Percentiles rank a stretch among this genome's conserved stretches.
These are phyloP conservation scores for Heliconius congener DNA, from an alignment of 1,140 invertebrate species.

Conservation along the genomic window DNA sequence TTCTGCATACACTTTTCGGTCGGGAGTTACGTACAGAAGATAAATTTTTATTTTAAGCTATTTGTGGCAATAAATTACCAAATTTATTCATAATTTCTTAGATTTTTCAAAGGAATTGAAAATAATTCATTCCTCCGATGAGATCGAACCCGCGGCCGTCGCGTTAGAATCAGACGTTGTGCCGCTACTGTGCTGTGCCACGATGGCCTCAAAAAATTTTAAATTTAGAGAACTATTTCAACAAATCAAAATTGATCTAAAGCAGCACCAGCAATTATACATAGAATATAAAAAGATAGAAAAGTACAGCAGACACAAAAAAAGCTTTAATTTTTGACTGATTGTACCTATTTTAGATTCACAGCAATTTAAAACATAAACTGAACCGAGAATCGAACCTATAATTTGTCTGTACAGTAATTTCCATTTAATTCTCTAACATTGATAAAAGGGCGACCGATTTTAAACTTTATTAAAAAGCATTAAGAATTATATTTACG, in stretches of 20 bases:
- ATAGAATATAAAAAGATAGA: background rate
- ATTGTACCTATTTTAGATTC: background rate
- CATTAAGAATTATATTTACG: conserved; percentile 2
- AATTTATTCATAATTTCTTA: no score
- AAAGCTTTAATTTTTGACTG: background rate
- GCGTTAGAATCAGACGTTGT: no score
- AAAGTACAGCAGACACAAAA: background rate
- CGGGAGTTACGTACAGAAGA: no score
- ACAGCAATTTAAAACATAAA: conserved; percentile 21
- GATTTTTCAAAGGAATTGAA: no score
- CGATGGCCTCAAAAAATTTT: background rate
- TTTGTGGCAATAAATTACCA: no score
- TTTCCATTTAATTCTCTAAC: conserved; percentile 25
- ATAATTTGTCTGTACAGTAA: conserved; percentile 27
- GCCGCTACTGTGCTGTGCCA: no score
- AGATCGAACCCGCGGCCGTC: no score
- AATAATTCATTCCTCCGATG: no score
- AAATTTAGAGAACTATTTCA: background rate
- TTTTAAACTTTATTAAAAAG: background rate
- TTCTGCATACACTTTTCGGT: no score
- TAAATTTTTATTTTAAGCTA: no score
- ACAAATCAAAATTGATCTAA: background rate
- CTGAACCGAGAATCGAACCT: conserved; percentile 18
- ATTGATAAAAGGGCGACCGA: background rate
- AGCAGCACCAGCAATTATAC: background rate